These are phyloP conservation scores for Strigamia maritima DNA, from an alignment of 2,888 invertebrate genomes.

Conservation along the genomic window DNA sequence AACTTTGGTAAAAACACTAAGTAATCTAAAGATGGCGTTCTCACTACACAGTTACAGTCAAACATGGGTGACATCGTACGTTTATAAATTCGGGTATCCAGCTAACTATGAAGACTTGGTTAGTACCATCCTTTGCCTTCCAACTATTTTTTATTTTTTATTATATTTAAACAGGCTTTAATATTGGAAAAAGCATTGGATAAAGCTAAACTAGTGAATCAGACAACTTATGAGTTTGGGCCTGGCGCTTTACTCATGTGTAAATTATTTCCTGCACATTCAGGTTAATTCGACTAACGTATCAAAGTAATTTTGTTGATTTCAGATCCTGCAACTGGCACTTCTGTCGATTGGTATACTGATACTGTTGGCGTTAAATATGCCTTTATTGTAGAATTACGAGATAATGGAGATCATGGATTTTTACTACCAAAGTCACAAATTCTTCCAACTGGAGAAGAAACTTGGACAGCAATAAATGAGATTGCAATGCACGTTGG, in stretches of 20 bases:
- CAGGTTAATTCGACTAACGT: not conserved
- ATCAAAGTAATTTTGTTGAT: not conserved
- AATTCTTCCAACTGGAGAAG: slow-evolving; percentile 44
- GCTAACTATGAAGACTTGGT: not conserved
- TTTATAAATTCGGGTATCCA: not conserved
- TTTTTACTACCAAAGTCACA: slow-evolving; percentile 44
- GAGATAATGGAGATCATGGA: slow-evolving; percentile 44
- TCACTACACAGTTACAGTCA: not conserved
- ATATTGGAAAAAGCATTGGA: not conserved
- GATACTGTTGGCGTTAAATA: slow-evolving; percentile 43
- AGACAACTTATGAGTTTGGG: not conserved
- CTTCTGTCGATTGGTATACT: slow-evolving; percentile 44
- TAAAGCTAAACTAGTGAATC: not conserved
- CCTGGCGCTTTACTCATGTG: not conserved
- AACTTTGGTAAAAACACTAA: not conserved
- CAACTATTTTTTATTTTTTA: not conserved
- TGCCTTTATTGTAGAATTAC: slow-evolving; percentile 44
- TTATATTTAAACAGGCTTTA: not conserved
- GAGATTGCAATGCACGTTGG: not conserved
- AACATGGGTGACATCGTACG: not conserved
- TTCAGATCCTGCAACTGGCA: slow-evolving; percentile 43
- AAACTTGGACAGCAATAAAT: slow-evolving; percentile 41
- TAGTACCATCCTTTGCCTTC: not conserved
- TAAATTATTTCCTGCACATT: not conserved
- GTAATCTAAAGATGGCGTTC: not conserved